Conservation (phyloP, 2,797 vertebrate species). For the Euthynnus affinis region DNA sequence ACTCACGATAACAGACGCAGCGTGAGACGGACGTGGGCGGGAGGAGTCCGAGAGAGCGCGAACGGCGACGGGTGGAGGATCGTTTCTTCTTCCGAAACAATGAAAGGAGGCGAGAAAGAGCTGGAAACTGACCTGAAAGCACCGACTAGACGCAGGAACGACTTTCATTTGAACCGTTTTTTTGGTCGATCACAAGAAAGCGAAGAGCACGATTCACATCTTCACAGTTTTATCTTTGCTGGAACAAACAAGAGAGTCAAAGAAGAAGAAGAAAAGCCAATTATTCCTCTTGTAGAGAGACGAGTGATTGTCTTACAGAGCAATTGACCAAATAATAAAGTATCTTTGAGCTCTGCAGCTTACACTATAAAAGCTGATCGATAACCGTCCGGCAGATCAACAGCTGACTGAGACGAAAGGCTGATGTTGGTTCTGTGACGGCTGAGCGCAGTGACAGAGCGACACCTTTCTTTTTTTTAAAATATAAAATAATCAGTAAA, state of each 20-base stretch:
- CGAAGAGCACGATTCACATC: too few relatives aligned
- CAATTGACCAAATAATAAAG: not conserved
- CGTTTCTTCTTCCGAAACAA: not conserved
- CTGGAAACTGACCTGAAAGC: too few relatives aligned
- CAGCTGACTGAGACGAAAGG: not conserved
- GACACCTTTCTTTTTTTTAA: too few relatives aligned
- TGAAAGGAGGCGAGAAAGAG: not conserved
- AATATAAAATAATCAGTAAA: too few relatives aligned
- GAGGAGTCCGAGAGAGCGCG: conserved; percentile 7
- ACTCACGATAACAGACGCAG: too few relatives aligned
- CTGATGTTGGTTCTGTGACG: not conserved
- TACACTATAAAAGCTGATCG: not conserved
- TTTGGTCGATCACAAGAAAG: not conserved
- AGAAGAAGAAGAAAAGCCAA: not conserved
- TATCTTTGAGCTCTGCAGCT: not conserved
- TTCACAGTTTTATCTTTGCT: too few relatives aligned
- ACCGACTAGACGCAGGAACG: too few relatives aligned
- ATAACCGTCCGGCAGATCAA: not conserved
- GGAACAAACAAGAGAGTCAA: not conserved
- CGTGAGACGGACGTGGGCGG: too few relatives aligned
- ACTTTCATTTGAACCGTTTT: not conserved
- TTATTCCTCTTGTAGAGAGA: not conserved
- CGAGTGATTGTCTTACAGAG: not conserved
- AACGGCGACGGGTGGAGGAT: not conserved
- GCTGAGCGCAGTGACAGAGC: too few relatives aligned